Evolutionary conservation across 1,140 invertebrate genomes (phyloP), one percentile per base, ranked within the genome.

Genomic region (Linepithema humile): DNA sequence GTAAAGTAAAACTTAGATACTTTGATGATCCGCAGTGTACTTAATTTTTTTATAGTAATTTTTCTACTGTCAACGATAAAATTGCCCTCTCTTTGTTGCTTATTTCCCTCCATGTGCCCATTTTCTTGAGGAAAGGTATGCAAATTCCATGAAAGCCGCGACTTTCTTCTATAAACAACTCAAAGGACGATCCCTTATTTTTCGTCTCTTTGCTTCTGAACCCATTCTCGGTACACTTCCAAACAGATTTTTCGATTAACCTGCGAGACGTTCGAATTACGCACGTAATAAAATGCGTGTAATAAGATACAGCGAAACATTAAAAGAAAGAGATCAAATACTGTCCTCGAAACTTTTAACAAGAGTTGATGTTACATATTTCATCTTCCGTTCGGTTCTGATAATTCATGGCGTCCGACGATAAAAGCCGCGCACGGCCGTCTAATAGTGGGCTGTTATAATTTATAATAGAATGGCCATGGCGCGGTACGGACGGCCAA

Each of bases 341-440:
- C 20, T 17, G 3, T 20, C 6, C 4, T n/a, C n/a, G n/a, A n/a
- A n/a, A n/a, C n/a, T n/a, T n/a, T n/a, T n/a, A n/a, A n/a, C n/a
- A n/a, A n/a, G n/a, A n/a, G n/a, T n/a, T n/a, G n/a, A n/a, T n/a
- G n/a, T n/a, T n/a, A n/a, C n/a, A n/a, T n/a, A n/a, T n/a, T n/a
- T n/a, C n/a, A n/a, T n/a, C n/a, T n/a, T n/a, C n/a, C n/a, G n/a
- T n/a, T n/a, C n/a, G n/a, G n/a, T n/a, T 43, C 32, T 87, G 84
- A 86, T 89, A 88, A 89, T 86, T 89, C 75, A 89, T 73, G 57
- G 69, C 12, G 82, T 80, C 85, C 83, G 83, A 87, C 87, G 91
- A 92, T 91, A 91, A 91, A 92, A 91, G 89, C 89, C 55, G 84
- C 74, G 69, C 89, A 89, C 32, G 85, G 45, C 88, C 88, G 80